phyloP scores from a whole-genome alignment of 2,888 invertebrate species.

The Micoletzkya japonica region DNA sequence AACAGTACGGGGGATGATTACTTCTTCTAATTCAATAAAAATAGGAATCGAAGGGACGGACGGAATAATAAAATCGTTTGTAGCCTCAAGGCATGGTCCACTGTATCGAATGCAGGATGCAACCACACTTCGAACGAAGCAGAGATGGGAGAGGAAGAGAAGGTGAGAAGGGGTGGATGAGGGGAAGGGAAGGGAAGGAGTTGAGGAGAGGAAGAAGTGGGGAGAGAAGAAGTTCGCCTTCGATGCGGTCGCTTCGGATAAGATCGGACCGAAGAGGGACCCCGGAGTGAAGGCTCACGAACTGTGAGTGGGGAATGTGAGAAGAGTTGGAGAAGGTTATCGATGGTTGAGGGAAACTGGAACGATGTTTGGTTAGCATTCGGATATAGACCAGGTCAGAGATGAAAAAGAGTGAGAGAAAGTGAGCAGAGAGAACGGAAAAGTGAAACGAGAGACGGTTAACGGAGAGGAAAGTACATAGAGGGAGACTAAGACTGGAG shows the following conservation, averaged over 20 bases:
- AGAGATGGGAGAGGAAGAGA: constrained; percentile 21
- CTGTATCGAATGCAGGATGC: constrained; percentile 28
- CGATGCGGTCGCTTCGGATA: constrained; percentile 85
- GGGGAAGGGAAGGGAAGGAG: constrained; percentile 5
- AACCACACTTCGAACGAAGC: constrained; percentile 28
- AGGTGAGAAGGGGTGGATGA: not conserved
- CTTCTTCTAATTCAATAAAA: not conserved
- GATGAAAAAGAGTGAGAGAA: not conserved
- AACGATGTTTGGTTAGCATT: not conserved
- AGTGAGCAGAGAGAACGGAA: not conserved
- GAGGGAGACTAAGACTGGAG: not conserved
- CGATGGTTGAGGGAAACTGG: not conserved
- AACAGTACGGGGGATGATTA: not conserved
- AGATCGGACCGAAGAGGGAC: constrained; percentile 78
- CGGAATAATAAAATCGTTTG: not conserved
- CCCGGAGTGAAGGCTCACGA: constrained; percentile 85
- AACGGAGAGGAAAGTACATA: not conserved
- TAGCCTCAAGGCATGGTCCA: constrained; percentile 29
- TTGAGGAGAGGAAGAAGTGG: constrained; percentile 31
- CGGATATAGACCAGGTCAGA: not conserved
- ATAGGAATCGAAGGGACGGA: not conserved
- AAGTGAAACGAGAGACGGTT: not conserved
- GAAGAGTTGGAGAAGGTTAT: not conserved
- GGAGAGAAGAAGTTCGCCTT: constrained; percentile 88
- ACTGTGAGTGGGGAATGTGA: constrained; percentile 69